These are phyloP conservation scores for Melozone crissalis DNA, from an alignment of 2,113 vertebrate species.

Conservation along the genomic window DNA sequence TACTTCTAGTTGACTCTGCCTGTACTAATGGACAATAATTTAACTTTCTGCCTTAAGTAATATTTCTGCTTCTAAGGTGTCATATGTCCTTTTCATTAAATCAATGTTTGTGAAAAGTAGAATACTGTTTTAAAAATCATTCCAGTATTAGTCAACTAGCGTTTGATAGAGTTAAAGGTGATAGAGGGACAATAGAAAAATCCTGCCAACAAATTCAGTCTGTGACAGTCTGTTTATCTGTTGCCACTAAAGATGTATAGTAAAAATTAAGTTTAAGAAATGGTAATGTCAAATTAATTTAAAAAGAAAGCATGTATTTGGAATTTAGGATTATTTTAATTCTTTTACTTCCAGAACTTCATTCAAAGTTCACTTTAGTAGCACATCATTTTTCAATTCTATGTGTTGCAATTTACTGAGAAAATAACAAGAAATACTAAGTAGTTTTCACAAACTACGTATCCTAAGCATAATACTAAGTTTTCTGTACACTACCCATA, in stretches of 20 bases:
- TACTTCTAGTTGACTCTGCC: constrained; percentile 53
- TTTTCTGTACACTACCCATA: constrained; percentile 46
- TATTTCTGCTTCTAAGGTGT: constrained; percentile 35
- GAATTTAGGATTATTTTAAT: constrained; percentile 47
- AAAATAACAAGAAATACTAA: constrained; percentile 20
- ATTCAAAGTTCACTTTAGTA: constrained; percentile 59
- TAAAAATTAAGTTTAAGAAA: constrained; percentile 59
- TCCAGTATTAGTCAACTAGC: constrained; percentile 7
- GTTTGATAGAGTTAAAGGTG: neutral
- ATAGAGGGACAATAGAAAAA: constrained; percentile 42
- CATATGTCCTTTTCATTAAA: constrained; percentile 28
- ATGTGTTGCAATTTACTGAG: constrained; percentile 30
- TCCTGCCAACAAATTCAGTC: constrained; percentile 44
- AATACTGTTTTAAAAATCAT: neutral
- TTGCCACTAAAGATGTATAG: constrained; percentile 65
- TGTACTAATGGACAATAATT: constrained; percentile 57
- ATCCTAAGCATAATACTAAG: neutral
- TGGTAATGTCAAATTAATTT: constrained; percentile 62
- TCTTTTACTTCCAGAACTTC: constrained; percentile 40
- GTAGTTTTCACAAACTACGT: constrained; percentile 36
- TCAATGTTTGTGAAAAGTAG: constrained; percentile 35
- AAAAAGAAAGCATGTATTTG: constrained; percentile 63
- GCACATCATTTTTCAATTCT: constrained; percentile 72
- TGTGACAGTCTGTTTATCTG: constrained; percentile 54
- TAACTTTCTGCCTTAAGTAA: constrained; percentile 62